Evolutionary conservation across 2,888 invertebrate genomes (phyloP).

Genomic region (Leptinotarsa rubiginosa): DNA sequence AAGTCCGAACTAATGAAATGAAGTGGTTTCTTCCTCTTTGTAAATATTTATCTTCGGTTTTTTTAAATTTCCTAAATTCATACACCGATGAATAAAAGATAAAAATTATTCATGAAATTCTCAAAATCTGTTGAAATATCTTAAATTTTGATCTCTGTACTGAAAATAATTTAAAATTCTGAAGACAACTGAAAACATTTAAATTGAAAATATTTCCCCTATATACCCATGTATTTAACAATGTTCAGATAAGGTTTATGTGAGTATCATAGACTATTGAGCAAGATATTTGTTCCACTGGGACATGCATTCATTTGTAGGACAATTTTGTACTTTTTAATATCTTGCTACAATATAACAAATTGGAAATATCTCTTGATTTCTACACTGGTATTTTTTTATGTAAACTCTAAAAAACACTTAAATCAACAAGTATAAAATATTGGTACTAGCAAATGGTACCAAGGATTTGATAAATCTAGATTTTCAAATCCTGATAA

Average conservation of each 20-base stretch:
- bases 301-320: neutral
- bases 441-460: conserved; percentile 12
- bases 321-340: conserved; percentile 5
- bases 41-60: too few relatives aligned
- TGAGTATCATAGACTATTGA: neutral
- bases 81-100: too few relatives aligned
- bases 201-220: neutral
- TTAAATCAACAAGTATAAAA: conserved; percentile 18
- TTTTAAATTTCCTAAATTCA: too few relatives aligned
- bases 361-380: neutral
- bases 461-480: neutral
- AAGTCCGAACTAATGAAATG: too few relatives aligned
- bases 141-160: too few relatives aligned
- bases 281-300: neutral
- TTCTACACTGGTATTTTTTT: conserved; percentile 3
- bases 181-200: neutral
- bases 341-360: neutral
- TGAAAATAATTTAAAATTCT: too few relatives aligned
- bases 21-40: too few relatives aligned
- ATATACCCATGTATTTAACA: neutral
- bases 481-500: conserved; percentile 5
- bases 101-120: too few relatives aligned
- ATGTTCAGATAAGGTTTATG: neutral
- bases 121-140: too few relatives aligned
- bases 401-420: conserved; percentile 8